These are phyloP conservation scores for Dasyprocta punctata DNA, from an alignment of 2,113 vertebrate species.

Conservation along the genomic window DNA sequence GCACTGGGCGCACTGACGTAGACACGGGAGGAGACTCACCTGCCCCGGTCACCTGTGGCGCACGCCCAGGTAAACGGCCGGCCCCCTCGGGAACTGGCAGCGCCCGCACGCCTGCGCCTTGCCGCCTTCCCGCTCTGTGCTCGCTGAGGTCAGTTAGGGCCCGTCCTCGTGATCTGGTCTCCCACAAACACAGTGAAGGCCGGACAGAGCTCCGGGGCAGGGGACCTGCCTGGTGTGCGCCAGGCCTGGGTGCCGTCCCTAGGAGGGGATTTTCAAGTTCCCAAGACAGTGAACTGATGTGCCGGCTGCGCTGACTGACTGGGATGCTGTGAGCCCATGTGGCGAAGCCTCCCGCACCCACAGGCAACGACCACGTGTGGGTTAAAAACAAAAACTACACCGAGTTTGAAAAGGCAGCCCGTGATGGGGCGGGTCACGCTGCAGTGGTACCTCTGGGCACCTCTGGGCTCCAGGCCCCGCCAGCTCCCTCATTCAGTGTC, in stretches of 20 bases:
- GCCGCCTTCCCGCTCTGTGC: not conserved
- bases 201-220: not conserved
- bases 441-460: not conserved
- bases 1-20: not conserved
- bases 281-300: not conserved
- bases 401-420: not conserved
- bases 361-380: rapidly evolving
- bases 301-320: too few species aligned
- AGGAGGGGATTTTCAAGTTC: not conserved
- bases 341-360: not conserved
- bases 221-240: not conserved
- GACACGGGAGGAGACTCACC: not conserved
- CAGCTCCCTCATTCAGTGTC: not conserved
- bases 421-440: not conserved
- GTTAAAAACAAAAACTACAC: not conserved
- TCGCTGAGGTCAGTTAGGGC: not conserved
- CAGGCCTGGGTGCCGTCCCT: not conserved
- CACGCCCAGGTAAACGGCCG: not conserved
- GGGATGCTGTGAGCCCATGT: not conserved
- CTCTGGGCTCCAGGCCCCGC: too few species aligned
- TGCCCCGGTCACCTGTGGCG: rapidly evolving
- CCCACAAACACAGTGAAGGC: not conserved
- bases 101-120: not conserved
- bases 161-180: not conserved
- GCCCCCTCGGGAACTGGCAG: not conserved